Base-by-base conservation (phyloP, 2,888 invertebrate species). In the Drymonia ruficornis region DNA sequence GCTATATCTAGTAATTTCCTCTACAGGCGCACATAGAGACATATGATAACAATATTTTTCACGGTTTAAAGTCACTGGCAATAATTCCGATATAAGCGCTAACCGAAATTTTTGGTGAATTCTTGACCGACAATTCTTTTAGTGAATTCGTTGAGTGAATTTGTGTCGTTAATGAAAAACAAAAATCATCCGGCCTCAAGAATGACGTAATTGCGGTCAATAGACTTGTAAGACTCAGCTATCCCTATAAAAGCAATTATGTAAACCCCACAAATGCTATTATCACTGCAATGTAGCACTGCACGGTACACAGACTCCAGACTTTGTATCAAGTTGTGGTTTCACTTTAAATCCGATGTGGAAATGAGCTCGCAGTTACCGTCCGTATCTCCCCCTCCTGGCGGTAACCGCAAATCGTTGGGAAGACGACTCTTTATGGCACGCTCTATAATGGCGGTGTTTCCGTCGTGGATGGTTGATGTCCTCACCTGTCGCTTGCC, bases 291-390 rank as follows among this genome's bases (percentile, higher is more conserved):
- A 40, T 48, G 53, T 48, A 12, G 55, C 64, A 60, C 52, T 52
- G 51, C 54, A 53, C 55, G 56, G 65, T 73, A 63, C 64, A 69
- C 63, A 76, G 57, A 71, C 70, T 70, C 56, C 63, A 57, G 67
- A 60, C 71, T 69, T 62, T 72, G 72, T 66, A 71, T 73, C 68
- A 83, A 84, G 80, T 78, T 80, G 67, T 72, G 87, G 90, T 74
- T 88, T 83, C 70, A 63, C 73, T 78, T 81, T 76, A 82, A 86
- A 87, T 84, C 79, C 72, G 63, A 82, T 78, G 82, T 87, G 87
- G 85, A 87, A 88, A 87, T 87, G 86, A 84, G 83, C 76, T 72
- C 51, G 77, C 82, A 78, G 78, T 86, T 83, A 85, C 72, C 77
- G 75, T 81, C 76, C 75, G 76, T 78, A 74, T 76, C 44, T 23